Evolutionary conservation across 2,113 vertebrate genomes (phyloP), one percentile per base, ranked within the genome.

Genomic region (Arothron firmamentum): DNA sequence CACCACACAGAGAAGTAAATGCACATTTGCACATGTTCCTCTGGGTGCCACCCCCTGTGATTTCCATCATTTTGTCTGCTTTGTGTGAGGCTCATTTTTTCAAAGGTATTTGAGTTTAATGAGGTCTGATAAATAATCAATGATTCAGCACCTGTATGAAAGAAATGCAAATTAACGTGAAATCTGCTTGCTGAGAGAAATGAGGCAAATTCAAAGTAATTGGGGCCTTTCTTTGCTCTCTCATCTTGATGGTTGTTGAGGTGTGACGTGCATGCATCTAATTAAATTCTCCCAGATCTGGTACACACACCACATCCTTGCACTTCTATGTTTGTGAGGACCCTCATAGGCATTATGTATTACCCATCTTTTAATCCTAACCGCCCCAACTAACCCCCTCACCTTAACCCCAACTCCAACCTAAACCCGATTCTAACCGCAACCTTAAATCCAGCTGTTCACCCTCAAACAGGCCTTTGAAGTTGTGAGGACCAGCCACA

Each of bases 91-190:
- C 51, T 62, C 45, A 50, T 62, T 55, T 21, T 62, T 43, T 18
- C 49, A 42, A 38, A 25, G 49, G 5, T 0, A 21, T 69, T 1
- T 1, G 57, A 74, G 43, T 62, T 77, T 72, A 38, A 69, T 69
- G 60, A 76, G 59, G 8, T 18, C 15, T 19, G 21, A 42, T 74
- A 16, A 78, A 75, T 70, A 56, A 75, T 72, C 19, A 59, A 67
- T 52, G 21, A 62, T 19, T 41, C 43, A 62, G 54, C 65, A 75
- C 58, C 63, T 60, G 38, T 38, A 59, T 57, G 62, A 72, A 56
- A 60, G 46, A 5, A 34, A 62, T 19, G 28, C 18, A 10, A 6
- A 42, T 16, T 45, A 5, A 12, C 50, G 16, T 23, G 23, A 57
- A 59, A 61, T 58, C 48, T 41, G 10, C 28, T 45, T 43, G 5